phyloP scores from a whole-genome alignment of 2,797 vertebrate species.

The Xiphophorus birchmanni region DNA sequence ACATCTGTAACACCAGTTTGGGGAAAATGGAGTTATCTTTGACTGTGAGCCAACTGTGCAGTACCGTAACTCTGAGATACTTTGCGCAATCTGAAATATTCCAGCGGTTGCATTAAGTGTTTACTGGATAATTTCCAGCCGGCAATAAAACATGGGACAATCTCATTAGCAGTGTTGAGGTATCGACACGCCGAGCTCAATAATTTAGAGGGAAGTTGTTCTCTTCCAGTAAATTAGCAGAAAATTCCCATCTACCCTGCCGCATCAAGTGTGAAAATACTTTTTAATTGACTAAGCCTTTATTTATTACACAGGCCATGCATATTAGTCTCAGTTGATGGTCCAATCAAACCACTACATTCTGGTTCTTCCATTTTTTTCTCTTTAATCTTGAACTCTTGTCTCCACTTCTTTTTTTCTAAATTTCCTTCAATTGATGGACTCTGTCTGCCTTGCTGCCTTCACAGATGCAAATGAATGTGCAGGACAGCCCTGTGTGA shows the following conservation, averaged over 20 bases:
- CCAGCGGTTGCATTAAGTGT: not conserved
- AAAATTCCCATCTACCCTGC: not conserved
- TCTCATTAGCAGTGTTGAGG: not conserved
- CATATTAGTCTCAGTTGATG: not conserved
- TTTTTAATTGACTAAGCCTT: not conserved
- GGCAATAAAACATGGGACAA: not conserved
- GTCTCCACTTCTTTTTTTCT: conserved; percentile 13
- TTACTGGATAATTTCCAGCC: not conserved
- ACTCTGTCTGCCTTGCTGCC: conserved; percentile 64
- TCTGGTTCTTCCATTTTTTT: not conserved
- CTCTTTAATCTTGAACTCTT: conserved; percentile 14
- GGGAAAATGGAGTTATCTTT: not conserved
- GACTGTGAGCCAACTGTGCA: too few species aligned
- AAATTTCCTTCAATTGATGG: conserved; percentile 48
- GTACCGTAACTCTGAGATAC: not conserved
- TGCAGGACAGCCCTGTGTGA: conserved; percentile 90
- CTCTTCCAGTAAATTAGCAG: not conserved
- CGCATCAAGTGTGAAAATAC: not conserved
- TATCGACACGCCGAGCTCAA: not conserved
- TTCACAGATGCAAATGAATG: conserved; percentile 98
- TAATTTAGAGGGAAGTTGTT: not conserved
- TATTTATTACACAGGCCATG: not conserved
- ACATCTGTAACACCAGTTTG: not conserved
- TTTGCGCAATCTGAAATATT: too few species aligned
- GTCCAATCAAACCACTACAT: not conserved